Percentiles rank a stretch among this genome's conserved stretches.
These are phyloP conservation scores for Campylorhamphus procurvoides DNA, from an alignment of 2,113 vertebrate species.

Conservation along the genomic window DNA sequence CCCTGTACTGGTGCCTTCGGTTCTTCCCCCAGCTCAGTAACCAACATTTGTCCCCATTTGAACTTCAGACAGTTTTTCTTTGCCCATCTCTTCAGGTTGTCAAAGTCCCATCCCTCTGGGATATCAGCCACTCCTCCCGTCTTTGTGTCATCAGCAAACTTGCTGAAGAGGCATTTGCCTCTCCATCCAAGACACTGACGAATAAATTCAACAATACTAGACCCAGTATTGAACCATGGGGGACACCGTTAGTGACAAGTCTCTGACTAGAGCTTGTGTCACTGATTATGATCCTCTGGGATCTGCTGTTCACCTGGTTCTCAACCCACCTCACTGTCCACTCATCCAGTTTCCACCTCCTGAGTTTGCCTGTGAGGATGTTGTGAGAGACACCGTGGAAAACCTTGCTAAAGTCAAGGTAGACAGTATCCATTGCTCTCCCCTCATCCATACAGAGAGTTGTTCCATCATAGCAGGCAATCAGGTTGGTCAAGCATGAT, in stretches of 20 bases:
- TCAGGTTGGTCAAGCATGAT: background rate
- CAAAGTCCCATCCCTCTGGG: too few relatives aligned
- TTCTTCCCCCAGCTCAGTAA: background rate
- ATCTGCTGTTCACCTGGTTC: background rate
- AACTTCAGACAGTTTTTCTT: background rate
- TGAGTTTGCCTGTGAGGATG: background rate
- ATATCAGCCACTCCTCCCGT: background rate
- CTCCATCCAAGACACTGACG: too few relatives aligned
- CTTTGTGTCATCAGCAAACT: background rate
- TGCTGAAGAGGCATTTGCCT: background rate
- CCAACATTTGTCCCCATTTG: background rate
- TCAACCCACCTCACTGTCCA: background rate
- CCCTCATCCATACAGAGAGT: too few relatives aligned
- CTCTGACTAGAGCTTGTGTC: background rate
- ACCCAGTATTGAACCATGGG: too few relatives aligned
- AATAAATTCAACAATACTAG: background rate
- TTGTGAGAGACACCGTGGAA: rapidly evolving
- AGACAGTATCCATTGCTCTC: background rate
- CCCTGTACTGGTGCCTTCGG: background rate
- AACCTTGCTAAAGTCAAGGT: background rate
- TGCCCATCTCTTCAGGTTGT: background rate
- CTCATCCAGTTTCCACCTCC: background rate
- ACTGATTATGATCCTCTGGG: background rate
- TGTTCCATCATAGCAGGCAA: background rate
- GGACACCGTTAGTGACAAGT: too few relatives aligned